phyloP scores from a whole-genome alignment of 2,113 vertebrate species.

The Hippopotamus amphibius region DNA sequence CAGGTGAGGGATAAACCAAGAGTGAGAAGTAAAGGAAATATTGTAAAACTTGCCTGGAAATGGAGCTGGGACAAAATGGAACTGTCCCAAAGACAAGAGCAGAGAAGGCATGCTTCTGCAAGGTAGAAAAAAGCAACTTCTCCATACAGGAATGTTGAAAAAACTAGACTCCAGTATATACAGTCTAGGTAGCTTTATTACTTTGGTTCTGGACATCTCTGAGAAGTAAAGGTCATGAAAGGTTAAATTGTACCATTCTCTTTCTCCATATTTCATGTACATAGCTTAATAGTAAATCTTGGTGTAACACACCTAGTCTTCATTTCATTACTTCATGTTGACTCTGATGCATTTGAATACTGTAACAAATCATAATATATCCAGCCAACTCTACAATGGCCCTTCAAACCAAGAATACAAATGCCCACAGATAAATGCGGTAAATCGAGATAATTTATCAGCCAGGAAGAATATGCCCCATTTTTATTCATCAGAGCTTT shows the following conservation, averaged over 20 bases:
- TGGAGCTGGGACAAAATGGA: background rate
- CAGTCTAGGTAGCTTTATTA: background rate
- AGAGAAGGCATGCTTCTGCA: background rate
- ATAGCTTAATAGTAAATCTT: background rate
- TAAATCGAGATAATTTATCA: background rate
- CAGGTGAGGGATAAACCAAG: background rate
- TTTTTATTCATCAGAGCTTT: background rate
- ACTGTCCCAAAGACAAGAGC: background rate
- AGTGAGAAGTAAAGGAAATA: background rate
- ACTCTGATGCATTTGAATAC: constrained; percentile 12
- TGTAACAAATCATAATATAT: background rate
- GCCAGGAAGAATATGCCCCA: background rate
- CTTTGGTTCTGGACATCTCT: background rate
- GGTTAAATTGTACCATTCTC: background rate
- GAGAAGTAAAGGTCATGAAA: background rate
- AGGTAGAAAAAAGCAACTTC: background rate
- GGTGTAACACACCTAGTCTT: background rate
- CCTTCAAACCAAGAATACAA: background rate
- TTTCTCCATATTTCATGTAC: background rate
- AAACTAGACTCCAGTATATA: background rate
- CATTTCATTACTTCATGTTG: constrained; percentile 1
- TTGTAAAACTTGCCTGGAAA: background rate
- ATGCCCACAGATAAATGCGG: background rate
- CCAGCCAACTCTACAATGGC: background rate
- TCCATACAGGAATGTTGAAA: background rate